A percentile compares a stretch with the other conserved stretches of the same genome.
Evolutionary conservation across 2,888 invertebrate genomes (phyloP).

Genomic region (Hirtodrosophila trivittata): DNA sequence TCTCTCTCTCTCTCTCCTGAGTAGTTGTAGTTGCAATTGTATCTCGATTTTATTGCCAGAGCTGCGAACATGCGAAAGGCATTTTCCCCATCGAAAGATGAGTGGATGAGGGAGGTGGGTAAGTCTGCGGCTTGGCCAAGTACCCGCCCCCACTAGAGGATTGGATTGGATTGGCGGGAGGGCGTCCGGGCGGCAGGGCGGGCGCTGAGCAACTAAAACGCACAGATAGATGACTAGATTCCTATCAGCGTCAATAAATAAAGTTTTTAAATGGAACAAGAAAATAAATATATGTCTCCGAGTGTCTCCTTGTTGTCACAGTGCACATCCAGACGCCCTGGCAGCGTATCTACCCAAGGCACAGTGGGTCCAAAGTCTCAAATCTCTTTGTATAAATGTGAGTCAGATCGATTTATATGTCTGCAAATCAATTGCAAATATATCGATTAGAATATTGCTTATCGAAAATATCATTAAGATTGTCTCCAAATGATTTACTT

Average conservation of each 20-base stretch:
- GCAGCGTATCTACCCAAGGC: slow-evolving; percentile 13
- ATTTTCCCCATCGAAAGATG: slow-evolving; percentile 21
- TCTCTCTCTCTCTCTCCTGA: too few species aligned
- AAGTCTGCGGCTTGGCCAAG: neutral
- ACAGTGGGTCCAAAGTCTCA: slow-evolving; percentile 19
- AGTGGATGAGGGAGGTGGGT: neutral
- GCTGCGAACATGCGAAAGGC: slow-evolving; percentile 58
- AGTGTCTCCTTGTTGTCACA: slow-evolving; percentile 56
- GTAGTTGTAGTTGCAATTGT: slow-evolving; percentile 43
- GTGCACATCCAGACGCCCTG: slow-evolving; percentile 28
- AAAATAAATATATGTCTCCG: slow-evolving; percentile 72
- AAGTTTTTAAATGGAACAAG: slow-evolving; percentile 76
- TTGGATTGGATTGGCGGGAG: neutral
- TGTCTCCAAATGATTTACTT: too few species aligned
- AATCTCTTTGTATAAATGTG: neutral
- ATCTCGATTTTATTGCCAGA: slow-evolving; percentile 69
- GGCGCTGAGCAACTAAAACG: slow-evolving; percentile 48
- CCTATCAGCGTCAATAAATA: slow-evolving; percentile 77
- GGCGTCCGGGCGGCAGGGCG: neutral
- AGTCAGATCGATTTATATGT: neutral
- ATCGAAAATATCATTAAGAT: too few species aligned
- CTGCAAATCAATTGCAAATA: too few species aligned
- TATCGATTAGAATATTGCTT: too few species aligned
- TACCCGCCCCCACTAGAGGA: neutral
- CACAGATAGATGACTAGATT: slow-evolving; percentile 78